Base-by-base conservation (phyloP, 2,888 invertebrate genomes). In the Ditula angustiorana region DNA sequence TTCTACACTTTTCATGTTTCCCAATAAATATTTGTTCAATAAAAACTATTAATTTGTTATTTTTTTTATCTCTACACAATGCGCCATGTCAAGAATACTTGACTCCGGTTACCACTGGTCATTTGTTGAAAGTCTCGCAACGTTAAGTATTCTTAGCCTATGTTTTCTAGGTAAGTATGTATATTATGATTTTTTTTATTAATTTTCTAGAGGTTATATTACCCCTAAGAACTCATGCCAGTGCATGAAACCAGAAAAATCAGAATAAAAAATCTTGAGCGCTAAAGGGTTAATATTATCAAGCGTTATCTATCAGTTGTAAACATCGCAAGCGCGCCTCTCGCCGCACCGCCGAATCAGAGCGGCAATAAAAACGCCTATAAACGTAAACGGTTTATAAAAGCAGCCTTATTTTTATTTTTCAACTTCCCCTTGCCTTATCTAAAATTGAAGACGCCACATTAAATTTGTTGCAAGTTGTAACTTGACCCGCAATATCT, bases 321-420 rank as follows among this genome's bases (percentile, higher is more conserved):
- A 49, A 28, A 5, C 16, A 56, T 41, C 24, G 55, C 41, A 41
- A 55, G 41, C 24, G 2, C 35, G 49, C 16, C 24, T 49, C 47
- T 49, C 41, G 30, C 41, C 53, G 30, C 57, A n/a, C 37, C 37
- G 19, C 10, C n/a, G n/a, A 63, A 53, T 30, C 50, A 41, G 26
- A 41, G 28, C 62, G 21, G 35, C 49, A 57, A 63, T 63, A 57
- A 63, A 63, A 52, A 41, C 41, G 50, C 28, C 57, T 37, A 57
- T 58, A 41, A 63, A 63, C 49, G 24, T 63, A 57, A 57, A 50
- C 56, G 50, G 56, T 57, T 63, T 50, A 63, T 50, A 50, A 63
- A 63, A 52, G 52, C 26, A 21, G 13, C 41, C 30, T 52, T 44
- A 60, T 30, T 28, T 60, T 59, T 50, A 59, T 50, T 50, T 52